phyloP scores from a whole-genome alignment of 2,888 invertebrate genomes.

The Andrena camellia region DNA sequence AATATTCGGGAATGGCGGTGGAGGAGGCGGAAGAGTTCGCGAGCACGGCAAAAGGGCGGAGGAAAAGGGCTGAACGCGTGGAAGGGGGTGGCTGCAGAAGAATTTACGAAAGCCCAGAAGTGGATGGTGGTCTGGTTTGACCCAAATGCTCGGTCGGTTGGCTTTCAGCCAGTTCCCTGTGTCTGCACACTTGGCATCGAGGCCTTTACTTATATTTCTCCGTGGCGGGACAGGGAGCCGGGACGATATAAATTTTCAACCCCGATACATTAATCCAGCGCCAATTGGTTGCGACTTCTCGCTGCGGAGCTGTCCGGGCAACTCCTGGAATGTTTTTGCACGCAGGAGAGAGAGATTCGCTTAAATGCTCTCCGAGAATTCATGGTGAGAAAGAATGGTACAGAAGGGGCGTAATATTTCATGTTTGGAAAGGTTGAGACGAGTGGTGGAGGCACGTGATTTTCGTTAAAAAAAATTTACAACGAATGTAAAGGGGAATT shows the following conservation, averaged over 20 bases:
- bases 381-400: not conserved
- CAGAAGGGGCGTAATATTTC: too few species aligned
- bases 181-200: conserved; percentile 65
- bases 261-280: conserved; percentile 76
- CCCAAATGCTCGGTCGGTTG: conserved; percentile 80
- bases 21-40: conserved; percentile 13
- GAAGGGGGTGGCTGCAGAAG: conserved; percentile 18
- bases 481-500: too few species aligned
- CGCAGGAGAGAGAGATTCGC: not conserved
- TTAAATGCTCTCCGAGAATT: not conserved
- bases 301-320: not conserved
- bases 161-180: conserved; percentile 79
- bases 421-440: too few species aligned
- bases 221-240: conserved; percentile 42
- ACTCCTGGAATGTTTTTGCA: too few species aligned
- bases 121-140: conserved; percentile 67
- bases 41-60: not conserved
- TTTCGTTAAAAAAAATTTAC: too few species aligned
- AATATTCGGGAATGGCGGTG: conserved; percentile 5
- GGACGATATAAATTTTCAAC: conserved; percentile 74
- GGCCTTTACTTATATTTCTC: conserved; percentile 59
- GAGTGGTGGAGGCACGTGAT: too few species aligned
- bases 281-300: conserved; percentile 28
- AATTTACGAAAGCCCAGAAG: conserved; percentile 33
- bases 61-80: not conserved